Evolutionary conservation across 2,888 invertebrate species (phyloP).

Genomic region (Arctia plantaginis): DNA sequence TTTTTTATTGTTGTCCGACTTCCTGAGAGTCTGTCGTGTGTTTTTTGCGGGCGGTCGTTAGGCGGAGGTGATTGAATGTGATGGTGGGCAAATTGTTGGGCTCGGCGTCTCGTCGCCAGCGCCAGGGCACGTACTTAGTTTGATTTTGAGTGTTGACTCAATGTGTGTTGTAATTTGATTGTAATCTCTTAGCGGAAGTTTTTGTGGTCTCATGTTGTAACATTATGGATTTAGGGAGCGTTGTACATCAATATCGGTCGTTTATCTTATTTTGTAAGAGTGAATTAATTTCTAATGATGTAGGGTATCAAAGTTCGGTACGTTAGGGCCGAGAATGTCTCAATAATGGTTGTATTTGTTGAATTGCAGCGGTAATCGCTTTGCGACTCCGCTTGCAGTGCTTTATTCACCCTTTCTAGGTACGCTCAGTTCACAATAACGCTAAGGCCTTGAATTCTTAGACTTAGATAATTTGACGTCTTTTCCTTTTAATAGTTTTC

Average conservation of each 20-base stretch:
- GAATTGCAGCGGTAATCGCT: slow-evolving; percentile 49
- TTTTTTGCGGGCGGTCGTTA: slow-evolving; percentile 83
- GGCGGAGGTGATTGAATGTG: slow-evolving; percentile 84
- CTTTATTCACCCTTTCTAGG: background rate
- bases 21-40: slow-evolving; percentile 83
- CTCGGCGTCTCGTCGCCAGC: slow-evolving; percentile 28
- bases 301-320: slow-evolving; percentile 55
- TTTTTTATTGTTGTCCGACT: slow-evolving; percentile 84
- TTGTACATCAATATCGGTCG: slow-evolving; percentile 46
- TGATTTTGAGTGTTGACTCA: slow-evolving; percentile 69
- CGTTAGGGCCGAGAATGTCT: slow-evolving; percentile 60
- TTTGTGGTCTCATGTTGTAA: slow-evolving; percentile 47
- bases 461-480: too few relatives aligned
- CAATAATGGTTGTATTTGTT: slow-evolving; percentile 52
- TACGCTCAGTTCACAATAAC: background rate
- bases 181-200: slow-evolving; percentile 64
- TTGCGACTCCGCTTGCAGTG: slow-evolving; percentile 15
- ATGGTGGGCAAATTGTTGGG: slow-evolving; percentile 79
- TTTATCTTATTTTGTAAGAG: slow-evolving; percentile 57
- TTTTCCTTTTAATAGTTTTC: too few relatives aligned
- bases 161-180: slow-evolving; percentile 68
- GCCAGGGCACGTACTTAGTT: slow-evolving; percentile 63
- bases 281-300: slow-evolving; percentile 77
- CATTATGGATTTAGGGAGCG: slow-evolving; percentile 45
- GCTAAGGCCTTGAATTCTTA: background rate